Conservation (phyloP, 2,888 invertebrate species). For the Leptarthrus brevirostris region DNA sequence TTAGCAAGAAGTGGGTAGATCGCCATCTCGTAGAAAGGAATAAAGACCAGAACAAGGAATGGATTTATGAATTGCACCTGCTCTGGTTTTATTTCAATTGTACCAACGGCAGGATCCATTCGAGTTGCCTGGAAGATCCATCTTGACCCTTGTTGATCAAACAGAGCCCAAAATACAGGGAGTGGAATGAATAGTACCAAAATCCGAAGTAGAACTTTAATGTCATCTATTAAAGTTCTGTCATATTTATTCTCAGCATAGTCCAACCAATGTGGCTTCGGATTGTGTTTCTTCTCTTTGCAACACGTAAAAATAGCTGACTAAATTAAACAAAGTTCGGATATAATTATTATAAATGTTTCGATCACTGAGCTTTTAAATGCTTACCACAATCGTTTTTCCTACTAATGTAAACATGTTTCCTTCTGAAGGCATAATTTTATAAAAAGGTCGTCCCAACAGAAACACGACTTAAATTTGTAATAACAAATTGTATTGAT, state of each 20-base stretch:
- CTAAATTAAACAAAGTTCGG: too few relatives aligned
- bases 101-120: constrained; percentile 85
- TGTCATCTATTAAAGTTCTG: constrained; percentile 76
- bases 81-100: constrained; percentile 85
- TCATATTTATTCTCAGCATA: constrained; percentile 82
- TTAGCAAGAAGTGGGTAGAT: constrained; percentile 84
- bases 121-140: constrained; percentile 94
- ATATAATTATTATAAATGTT: too few relatives aligned
- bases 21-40: constrained; percentile 83
- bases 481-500: too few relatives aligned
- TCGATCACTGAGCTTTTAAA: too few relatives aligned
- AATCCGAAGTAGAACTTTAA: constrained; percentile 81
- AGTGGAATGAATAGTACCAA: constrained; percentile 85
- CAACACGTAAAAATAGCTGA: constrained; percentile 67
- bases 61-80: constrained; percentile 96
- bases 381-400: constrained; percentile 75
- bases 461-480: constrained; percentile 76
- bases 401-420: constrained; percentile 76
- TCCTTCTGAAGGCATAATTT: constrained; percentile 75
- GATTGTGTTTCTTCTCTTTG: constrained; percentile 66
- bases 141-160: constrained; percentile 92
- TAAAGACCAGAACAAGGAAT: constrained; percentile 82
- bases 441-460: constrained; percentile 74
- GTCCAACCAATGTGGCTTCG: constrained; percentile 87
- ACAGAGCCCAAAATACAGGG: constrained; percentile 93